Base-by-base conservation (phyloP, 2,113 vertebrate species). In the Phocoena phocoena region DNA sequence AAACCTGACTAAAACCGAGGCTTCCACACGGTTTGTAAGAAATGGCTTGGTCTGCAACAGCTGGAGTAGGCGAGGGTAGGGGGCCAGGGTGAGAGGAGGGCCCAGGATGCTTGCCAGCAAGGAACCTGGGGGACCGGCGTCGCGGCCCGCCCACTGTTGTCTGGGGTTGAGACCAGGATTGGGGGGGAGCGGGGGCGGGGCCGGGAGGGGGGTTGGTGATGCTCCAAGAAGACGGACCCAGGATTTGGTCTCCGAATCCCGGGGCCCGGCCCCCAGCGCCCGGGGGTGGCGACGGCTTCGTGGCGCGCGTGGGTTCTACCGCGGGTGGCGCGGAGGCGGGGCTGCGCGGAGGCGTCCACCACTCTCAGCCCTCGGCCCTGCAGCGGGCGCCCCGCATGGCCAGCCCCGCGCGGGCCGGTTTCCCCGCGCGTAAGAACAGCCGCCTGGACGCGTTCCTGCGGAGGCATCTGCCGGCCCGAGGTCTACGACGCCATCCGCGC, bases 381-480 rank as follows among this genome's bases (percentile, higher is more conserved):
- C 62, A 0, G 33, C 60, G 31, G 79, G 33, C 58, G 65, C 76
- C 8, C 36, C 44, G 62, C 93, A 99, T 99, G 99, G 98, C 98
- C 38, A 93, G 94, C 82, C 93, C 90, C 5, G 93, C 95, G 36
- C 81, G 81, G 44, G 87, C 96, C 2, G 93, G 95, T 36, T 96
- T 96, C 33, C 97, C 97, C 0, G 96, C 60, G 85, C 97, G 95
- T 76, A 96, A 96, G 0, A 98, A 99, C 96, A 96, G 98, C 77
- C 98, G 98, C 74, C 98, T 99, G 97, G 99, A 99, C 79, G 96
- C 98, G 0, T 99, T 99, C 97, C 97, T 99, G 67, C 98, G 98
- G 97, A 97, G 99, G 81, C 99, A 98, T 93, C 96, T 98, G 90
- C 96, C 98, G 3, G 3, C 98, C 97, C 5, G 62, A 93, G 33